Conservation (phyloP, 2,113 vertebrate species). For the Planiliza haematocheilus region DNA sequence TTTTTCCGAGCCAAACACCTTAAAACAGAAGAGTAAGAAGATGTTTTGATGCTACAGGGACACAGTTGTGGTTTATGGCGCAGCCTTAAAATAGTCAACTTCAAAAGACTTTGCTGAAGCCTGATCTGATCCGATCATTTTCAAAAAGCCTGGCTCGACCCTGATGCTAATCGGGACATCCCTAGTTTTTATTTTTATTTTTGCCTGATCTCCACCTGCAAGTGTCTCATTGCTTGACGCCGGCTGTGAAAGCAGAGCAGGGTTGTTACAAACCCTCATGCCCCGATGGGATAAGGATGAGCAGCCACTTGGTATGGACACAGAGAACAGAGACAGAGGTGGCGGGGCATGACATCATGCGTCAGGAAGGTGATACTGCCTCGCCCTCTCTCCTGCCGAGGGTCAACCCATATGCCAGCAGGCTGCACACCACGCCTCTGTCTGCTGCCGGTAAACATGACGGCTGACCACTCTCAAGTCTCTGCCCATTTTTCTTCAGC, state of each 20-base stretch:
- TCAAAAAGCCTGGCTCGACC: no score
- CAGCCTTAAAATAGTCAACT: no score
- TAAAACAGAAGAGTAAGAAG: no score
- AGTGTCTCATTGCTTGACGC: background rate
- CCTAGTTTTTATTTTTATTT: no score
- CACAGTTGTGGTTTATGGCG: no score
- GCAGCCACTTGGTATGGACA: constrained; percentile 13
- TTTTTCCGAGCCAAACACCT: no score
- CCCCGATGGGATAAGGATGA: constrained; percentile 51
- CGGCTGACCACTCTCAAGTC: constrained; percentile 2
- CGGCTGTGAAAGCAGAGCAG: constrained; percentile 46
- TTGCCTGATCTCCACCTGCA: no score
- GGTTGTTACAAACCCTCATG: constrained; percentile 67
- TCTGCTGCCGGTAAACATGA: constrained; percentile 59
- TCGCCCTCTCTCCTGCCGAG: constrained; percentile 22
- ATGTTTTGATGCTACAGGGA: no score
- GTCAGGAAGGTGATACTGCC: constrained; percentile 56
- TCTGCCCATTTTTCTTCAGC: background rate
- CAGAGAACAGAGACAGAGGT: constrained; percentile 42
- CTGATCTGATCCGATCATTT: no score
- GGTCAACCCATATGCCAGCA: constrained; percentile 40
- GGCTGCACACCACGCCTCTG: constrained; percentile 34
- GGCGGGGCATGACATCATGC: constrained; percentile 63
- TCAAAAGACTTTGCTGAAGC: no score
- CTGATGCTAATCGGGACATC: no score